phyloP scores from a whole-genome alignment of 1,140 invertebrate species.

The Nasonia vitripennis region DNA sequence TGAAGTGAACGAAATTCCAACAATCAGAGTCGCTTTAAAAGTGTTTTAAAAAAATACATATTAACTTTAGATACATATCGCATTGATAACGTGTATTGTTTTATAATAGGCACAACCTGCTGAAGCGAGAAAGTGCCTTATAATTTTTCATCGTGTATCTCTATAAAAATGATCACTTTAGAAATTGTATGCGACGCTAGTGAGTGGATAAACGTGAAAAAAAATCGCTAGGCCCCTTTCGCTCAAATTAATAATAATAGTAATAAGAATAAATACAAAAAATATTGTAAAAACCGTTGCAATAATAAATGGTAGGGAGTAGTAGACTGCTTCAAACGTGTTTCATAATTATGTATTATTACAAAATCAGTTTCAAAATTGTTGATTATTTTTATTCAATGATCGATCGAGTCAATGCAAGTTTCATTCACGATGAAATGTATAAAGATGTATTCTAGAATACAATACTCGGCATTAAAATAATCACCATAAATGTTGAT shows the following conservation, averaged over 20 bases:
- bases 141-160: not conserved
- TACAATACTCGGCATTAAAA: not conserved
- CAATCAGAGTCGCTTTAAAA: not conserved
- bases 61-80: not conserved
- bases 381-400: not conserved
- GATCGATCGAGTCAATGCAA: not conserved
- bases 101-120: not conserved
- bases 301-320: not conserved
- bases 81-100: not conserved
- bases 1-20: not conserved
- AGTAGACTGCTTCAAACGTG: not conserved
- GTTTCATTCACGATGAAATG: not conserved
- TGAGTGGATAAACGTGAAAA: not conserved
- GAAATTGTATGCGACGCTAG: not conserved
- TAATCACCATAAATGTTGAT: slow-evolving; percentile 39
- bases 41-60: not conserved
- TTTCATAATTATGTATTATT: not conserved
- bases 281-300: not conserved
- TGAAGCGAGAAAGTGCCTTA: not conserved
- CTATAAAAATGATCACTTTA: not conserved
- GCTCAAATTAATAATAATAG: not conserved
- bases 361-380: not conserved
- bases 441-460: not conserved
- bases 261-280: not conserved
- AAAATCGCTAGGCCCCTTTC: not conserved